Conservation (phyloP, 1,140 invertebrate genomes). For the Euborellia annulipes region DNA sequence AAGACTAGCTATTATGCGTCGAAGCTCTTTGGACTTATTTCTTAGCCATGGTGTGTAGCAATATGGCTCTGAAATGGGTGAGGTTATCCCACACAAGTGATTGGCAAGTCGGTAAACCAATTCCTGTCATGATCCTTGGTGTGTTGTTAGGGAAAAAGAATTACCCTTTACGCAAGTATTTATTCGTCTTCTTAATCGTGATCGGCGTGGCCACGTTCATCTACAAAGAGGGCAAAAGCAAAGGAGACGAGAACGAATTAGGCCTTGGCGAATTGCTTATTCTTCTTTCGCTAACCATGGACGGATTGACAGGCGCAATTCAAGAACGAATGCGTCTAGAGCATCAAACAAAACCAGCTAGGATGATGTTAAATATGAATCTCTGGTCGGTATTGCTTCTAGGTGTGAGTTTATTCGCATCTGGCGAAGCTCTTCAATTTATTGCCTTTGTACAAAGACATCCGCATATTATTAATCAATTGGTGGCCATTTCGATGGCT, state of each 20-base stretch:
- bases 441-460: conserved; percentile 62
- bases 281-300: conserved; percentile 78
- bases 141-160: conserved; percentile 72
- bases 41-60: conserved; percentile 88
- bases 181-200: conserved; percentile 86
- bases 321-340: conserved; percentile 79
- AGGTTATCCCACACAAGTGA: conserved; percentile 95
- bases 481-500: conserved; percentile 60
- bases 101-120: conserved; percentile 98
- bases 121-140: conserved; percentile 93
- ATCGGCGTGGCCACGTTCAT: conserved; percentile 84
- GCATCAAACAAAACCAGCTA: conserved; percentile 68
- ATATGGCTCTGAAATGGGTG: conserved; percentile 91
- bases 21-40: conserved; percentile 78
- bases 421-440: conserved; percentile 76
- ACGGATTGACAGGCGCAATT: conserved; percentile 76
- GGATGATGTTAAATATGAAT: conserved; percentile 95
- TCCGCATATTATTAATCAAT: conserved; percentile 57
- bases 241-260: conserved; percentile 30
- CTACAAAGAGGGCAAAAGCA: conserved; percentile 58
- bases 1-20: conserved; percentile 56
- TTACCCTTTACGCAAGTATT: conserved; percentile 78
- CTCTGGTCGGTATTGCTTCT: conserved; percentile 63
- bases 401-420: conserved; percentile 48
- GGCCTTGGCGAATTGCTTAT: conserved; percentile 76